Percentiles rank a stretch among this genome's conserved stretches.
These are phyloP conservation scores for Caranx ignobilis DNA, from an alignment of 2,113 vertebrate species.

Conservation along the genomic window DNA sequence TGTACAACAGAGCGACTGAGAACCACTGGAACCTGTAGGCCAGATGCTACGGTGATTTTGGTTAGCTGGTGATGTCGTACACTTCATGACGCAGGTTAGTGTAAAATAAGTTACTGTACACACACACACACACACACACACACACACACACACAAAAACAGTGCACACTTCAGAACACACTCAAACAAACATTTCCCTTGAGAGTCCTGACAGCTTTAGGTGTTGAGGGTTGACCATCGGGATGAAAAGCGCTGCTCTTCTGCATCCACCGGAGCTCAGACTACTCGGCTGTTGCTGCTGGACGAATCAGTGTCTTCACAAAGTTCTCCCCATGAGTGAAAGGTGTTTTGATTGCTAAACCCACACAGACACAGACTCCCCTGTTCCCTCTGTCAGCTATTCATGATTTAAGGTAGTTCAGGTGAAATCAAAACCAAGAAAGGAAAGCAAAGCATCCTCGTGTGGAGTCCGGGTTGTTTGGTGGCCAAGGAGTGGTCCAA, in stretches of 20 bases:
- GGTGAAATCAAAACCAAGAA: constrained; percentile 55
- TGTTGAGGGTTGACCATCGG: constrained; percentile 4
- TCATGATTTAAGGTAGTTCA: constrained; percentile 61
- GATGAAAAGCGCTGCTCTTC: constrained; percentile 57
- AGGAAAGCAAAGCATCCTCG: not conserved
- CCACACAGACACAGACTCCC: constrained; percentile 43
- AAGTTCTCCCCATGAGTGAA: not conserved
- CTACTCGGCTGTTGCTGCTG: constrained; percentile 9
- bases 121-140: constrained; percentile 27
- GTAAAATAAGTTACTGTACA: constrained; percentile 20
- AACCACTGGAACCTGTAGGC: not conserved
- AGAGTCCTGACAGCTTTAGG: constrained; percentile 40
- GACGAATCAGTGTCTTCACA: constrained; percentile 3
- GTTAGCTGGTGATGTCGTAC: constrained; percentile 9
- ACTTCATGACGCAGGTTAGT: not conserved
- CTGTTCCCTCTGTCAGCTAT: constrained; percentile 26
- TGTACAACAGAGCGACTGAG: not conserved
- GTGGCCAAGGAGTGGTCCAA: not conserved
- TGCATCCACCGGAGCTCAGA: constrained; percentile 22
- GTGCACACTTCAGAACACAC: constrained; percentile 30
- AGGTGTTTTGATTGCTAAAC: constrained; percentile 32
- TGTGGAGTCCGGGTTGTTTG: not conserved
- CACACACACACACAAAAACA: constrained; percentile 25
- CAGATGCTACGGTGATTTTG: not conserved
- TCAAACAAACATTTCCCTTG: constrained; percentile 30